phyloP scores from a whole-genome alignment of 2,888 invertebrate species.

The Mesoligia furuncula region DNA sequence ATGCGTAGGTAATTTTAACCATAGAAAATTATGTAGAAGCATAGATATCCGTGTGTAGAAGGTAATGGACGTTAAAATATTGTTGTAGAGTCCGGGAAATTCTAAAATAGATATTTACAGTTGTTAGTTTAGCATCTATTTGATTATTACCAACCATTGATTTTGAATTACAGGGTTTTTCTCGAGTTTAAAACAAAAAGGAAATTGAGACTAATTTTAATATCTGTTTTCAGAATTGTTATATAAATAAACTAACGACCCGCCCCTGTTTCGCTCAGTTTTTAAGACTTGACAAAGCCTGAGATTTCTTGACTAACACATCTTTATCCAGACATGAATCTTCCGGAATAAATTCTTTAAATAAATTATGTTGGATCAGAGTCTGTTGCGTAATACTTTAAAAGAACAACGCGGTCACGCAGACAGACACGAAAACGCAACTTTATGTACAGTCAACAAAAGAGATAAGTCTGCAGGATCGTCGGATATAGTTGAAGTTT shows the following conservation, averaged over 20 bases:
- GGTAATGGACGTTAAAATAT: conserved; percentile 17
- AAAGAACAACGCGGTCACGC: neutral
- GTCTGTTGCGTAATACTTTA: neutral
- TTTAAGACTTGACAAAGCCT: neutral
- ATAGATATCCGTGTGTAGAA: neutral
- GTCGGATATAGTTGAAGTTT: too few relatives aligned
- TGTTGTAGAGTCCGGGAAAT: neutral
- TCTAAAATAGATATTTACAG: neutral
- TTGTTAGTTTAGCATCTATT: neutral
- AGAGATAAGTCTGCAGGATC: too few relatives aligned
- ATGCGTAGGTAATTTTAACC: neutral
- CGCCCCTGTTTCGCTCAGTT: neutral
- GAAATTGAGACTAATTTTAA: neutral
- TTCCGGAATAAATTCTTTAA: neutral
- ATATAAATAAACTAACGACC: neutral
- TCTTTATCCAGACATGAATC: neutral
- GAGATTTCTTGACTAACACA: neutral
- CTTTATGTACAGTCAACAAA: too few relatives aligned
- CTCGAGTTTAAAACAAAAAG: neutral
- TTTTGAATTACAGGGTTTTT: neutral
- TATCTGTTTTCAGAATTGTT: neutral
- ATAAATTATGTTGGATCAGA: neutral
- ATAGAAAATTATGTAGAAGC: conserved; percentile 2
- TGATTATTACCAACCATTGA: neutral
- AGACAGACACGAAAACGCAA: neutral